phyloP scores from a whole-genome alignment of 2,113 vertebrate species.

The Myrmecophaga tridactyla region DNA sequence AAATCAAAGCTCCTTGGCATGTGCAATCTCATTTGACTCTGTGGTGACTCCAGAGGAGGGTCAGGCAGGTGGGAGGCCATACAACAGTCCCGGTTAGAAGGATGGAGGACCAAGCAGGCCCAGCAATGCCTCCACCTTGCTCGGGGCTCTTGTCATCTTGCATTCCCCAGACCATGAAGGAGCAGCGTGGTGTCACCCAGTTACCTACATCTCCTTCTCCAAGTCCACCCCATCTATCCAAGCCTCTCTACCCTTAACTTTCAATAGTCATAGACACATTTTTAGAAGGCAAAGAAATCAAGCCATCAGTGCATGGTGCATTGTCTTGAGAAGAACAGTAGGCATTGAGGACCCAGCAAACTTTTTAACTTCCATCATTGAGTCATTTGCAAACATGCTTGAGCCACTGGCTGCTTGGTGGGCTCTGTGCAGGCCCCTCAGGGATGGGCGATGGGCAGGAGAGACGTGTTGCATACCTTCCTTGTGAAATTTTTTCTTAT shows the following conservation, averaged over 20 bases:
- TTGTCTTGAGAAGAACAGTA: accelerated
- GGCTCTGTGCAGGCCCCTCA: accelerated
- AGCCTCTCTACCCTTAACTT: no score
- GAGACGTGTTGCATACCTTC: not conserved
- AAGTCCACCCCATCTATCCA: not conserved
- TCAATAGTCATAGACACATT: not conserved
- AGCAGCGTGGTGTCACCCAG: no score
- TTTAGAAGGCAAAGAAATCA: not conserved
- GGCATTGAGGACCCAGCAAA: not conserved
- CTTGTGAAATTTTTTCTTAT: accelerated
- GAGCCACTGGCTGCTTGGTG: accelerated
- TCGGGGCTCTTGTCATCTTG: accelerated
- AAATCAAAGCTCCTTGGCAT: not conserved
- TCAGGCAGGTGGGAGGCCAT: not conserved
- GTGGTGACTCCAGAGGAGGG: accelerated
- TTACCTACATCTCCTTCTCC: not conserved
- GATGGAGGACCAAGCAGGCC: not conserved
- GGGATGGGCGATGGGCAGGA: not conserved
- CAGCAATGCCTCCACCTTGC: accelerated
- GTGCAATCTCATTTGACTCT: no score
- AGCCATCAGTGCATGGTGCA: not conserved
- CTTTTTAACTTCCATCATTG: accelerated
- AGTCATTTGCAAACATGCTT: accelerated
- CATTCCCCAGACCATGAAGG: no score
- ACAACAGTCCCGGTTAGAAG: no score